Conservation (phyloP, 2,797 vertebrate genomes). For the Eulemur mongoz region DNA sequence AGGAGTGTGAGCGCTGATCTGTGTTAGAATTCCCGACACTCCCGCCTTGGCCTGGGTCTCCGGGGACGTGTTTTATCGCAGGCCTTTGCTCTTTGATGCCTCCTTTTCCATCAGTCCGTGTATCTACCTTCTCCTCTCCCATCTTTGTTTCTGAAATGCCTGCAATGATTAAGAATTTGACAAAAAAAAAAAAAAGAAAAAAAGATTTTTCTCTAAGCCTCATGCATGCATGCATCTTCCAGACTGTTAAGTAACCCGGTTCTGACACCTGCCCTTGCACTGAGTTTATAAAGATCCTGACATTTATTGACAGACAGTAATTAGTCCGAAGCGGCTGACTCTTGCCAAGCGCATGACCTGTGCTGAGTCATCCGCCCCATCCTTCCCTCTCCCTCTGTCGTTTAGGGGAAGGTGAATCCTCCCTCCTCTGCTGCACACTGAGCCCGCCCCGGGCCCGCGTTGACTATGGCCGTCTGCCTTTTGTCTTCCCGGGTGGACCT, state of each 20-base stretch:
- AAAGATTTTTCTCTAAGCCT: background rate
- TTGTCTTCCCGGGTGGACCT: background rate
- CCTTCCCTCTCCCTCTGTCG: rapidly evolving
- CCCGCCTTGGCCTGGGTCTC: background rate
- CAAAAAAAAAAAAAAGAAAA: too few relatives aligned
- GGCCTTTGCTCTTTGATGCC: rapidly evolving
- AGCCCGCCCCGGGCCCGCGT: rapidly evolving
- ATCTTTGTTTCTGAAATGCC: background rate
- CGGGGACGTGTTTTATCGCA: rapidly evolving
- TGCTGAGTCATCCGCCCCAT: rapidly evolving
- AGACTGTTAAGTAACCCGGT: background rate
- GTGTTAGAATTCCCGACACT: too few relatives aligned
- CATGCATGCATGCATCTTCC: background rate
- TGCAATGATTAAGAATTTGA: background rate
- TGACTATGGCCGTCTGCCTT: background rate
- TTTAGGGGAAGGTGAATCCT: background rate
- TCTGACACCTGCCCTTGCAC: background rate
- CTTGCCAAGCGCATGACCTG: background rate
- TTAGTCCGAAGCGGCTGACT: background rate
- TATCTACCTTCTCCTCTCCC: rapidly evolving
- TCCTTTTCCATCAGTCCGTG: rapidly evolving
- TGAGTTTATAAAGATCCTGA: background rate
- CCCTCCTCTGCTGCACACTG: rapidly evolving
- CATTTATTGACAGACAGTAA: background rate
- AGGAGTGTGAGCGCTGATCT: background rate